Evolutionary conservation across 2,888 invertebrate genomes (phyloP).

Genomic region (Scaptomyza reducta): DNA sequence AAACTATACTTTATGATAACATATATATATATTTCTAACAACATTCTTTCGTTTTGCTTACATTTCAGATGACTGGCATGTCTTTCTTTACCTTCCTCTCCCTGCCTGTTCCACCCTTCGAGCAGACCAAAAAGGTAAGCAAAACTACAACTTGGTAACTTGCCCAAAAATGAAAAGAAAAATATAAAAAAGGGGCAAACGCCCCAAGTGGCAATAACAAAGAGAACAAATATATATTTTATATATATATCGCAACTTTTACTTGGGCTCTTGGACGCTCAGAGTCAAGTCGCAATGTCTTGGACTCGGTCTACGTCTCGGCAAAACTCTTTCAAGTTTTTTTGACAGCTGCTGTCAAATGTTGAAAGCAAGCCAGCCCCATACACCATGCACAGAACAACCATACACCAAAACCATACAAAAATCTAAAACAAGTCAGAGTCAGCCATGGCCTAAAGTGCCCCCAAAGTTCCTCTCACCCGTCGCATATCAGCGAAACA

Average conservation of each 20-base stretch:
- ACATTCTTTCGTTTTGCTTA: conserved; percentile 18
- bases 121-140: conserved; percentile 37
- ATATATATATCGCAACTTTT: conserved; percentile 65
- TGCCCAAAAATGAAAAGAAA: conserved; percentile 38
- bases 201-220: conserved; percentile 69
- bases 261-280: conserved; percentile 55
- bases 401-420: conserved; percentile 65
- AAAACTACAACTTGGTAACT: conserved; percentile 48
- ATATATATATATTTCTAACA: conserved; percentile 32
- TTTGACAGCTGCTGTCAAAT: conserved; percentile 80
- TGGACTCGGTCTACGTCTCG: conserved; percentile 66
- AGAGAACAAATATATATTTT: conserved; percentile 69
- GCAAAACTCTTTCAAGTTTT: conserved; percentile 77
- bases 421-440: conserved; percentile 75
- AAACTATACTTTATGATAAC: not conserved
- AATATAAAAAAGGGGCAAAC: conserved; percentile 35
- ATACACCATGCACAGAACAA: conserved; percentile 18
- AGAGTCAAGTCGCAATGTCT: conserved; percentile 41
- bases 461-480: conserved; percentile 44
- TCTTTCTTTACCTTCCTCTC: not conserved
- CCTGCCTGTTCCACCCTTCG: not conserved
- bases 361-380: conserved; percentile 68
- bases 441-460: conserved; percentile 64
- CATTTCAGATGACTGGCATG: conserved; percentile 39
- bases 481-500: conserved; percentile 64